phyloP scores from a whole-genome alignment of 2,113 vertebrate species.

The Vulpes ferrilata region DNA sequence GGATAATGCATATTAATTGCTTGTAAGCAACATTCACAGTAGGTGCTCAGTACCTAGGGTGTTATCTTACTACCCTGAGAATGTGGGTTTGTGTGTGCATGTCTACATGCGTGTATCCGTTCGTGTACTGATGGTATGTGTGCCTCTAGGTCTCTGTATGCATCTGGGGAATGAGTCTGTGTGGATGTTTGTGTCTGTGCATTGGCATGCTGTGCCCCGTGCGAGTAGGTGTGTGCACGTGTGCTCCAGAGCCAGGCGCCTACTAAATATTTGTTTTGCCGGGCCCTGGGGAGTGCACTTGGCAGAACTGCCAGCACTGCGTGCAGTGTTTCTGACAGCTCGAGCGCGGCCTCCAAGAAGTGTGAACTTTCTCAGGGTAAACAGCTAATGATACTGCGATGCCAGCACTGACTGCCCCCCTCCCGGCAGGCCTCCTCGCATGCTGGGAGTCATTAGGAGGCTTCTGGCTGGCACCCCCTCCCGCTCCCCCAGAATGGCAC shows the following conservation, averaged over 20 bases:
- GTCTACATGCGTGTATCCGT: background rate
- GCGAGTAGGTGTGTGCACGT: conserved; percentile 50
- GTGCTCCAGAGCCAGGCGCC: conserved; percentile 43
- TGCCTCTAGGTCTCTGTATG: background rate
- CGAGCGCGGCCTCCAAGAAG: conserved; percentile 58
- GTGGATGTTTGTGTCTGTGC: background rate
- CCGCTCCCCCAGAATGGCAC: background rate
- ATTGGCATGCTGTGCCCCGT: background rate
- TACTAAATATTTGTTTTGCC: conserved; percentile 81
- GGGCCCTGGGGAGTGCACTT: conserved; percentile 71
- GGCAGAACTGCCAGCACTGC: conserved; percentile 62
- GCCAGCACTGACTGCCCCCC: conserved; percentile 63
- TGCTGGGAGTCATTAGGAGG: conserved; percentile 48
- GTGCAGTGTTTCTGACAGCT: conserved; percentile 75
- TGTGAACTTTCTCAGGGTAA: conserved; percentile 83
- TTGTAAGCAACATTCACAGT: background rate
- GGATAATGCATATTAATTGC: background rate
- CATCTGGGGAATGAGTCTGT: background rate
- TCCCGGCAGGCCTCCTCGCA: background rate
- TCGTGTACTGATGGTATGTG: background rate
- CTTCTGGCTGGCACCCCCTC: background rate
- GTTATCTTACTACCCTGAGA: background rate
- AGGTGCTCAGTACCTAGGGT: background rate
- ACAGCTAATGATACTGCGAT: conserved; percentile 78
- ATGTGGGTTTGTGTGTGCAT: background rate